phyloP scores from a whole-genome alignment of 2,113 vertebrate genomes.

The Gobiocypris rarus region DNA sequence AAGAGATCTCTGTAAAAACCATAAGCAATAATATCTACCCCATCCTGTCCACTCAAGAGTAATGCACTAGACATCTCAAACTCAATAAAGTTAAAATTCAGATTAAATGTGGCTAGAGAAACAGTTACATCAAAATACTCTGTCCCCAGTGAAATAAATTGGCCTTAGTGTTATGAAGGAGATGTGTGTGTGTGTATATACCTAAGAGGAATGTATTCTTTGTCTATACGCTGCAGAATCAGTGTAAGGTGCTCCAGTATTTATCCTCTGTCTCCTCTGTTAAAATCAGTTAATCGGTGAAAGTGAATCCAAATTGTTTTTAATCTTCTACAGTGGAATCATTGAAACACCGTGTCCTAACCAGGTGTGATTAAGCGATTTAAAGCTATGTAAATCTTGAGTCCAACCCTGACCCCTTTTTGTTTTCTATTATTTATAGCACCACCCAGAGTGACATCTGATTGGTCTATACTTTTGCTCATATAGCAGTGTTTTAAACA shows the following conservation, averaged over 20 bases:
- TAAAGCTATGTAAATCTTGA: neutral
- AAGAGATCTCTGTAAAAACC: conserved; percentile 50
- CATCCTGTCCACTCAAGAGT: conserved; percentile 16
- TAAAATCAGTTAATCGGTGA: neutral
- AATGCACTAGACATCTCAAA: conserved; percentile 27
- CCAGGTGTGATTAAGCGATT: neutral
- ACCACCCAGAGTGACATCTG: neutral
- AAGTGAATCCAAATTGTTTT: neutral
- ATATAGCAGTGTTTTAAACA: neutral
- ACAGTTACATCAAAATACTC: neutral
- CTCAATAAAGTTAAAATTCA: neutral
- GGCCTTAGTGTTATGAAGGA: conserved; percentile 22
- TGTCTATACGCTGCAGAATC: conserved; percentile 5
- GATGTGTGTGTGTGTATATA: conserved; percentile 23
- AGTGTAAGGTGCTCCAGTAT: conserved; percentile 10
- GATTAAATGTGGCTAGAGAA: conserved; percentile 31
- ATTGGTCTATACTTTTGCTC: conserved; percentile 1
- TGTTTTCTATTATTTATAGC: neutral
- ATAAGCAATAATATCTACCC: conserved; percentile 57
- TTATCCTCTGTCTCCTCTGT: neutral
- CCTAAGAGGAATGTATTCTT: conserved; percentile 46
- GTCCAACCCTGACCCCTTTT: neutral
- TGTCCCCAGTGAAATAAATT: neutral
- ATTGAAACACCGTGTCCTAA: neutral
- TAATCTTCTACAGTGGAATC: neutral